phyloP scores from a whole-genome alignment of 2,888 invertebrate species.

The Andrena trimmerana region DNA sequence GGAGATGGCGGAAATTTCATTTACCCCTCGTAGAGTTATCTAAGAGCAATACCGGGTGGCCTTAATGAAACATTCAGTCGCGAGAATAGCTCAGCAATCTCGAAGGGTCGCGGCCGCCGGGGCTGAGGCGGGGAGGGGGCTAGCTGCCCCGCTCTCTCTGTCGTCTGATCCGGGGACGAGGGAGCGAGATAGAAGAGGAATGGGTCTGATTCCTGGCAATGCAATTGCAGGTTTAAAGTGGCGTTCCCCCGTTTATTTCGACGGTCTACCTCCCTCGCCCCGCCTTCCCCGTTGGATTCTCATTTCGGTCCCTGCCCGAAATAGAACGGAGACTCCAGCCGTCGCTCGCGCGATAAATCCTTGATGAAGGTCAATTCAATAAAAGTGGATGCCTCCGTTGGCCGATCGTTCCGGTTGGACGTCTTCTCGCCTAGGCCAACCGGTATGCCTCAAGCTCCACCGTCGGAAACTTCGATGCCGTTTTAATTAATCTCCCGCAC shows the following conservation, averaged over 20 bases:
- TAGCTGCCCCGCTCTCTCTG: conserved; percentile 61
- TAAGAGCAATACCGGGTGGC: conserved; percentile 85
- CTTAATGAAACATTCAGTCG: conserved; percentile 85
- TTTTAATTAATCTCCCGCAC: conserved; percentile 23
- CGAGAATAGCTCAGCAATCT: conserved; percentile 85
- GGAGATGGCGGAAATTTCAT: conserved; percentile 85
- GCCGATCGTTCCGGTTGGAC: conserved; percentile 44
- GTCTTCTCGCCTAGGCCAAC: conserved; percentile 11
- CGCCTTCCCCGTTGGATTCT: conserved; percentile 62
- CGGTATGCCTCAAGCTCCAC: neutral
- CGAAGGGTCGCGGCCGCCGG: conserved; percentile 80
- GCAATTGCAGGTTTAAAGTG: conserved; percentile 85
- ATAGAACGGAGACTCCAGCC: conserved; percentile 62
- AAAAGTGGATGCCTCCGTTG: conserved; percentile 50
- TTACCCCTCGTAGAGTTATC: conserved; percentile 85
- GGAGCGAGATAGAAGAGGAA: conserved; percentile 72
- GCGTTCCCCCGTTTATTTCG: conserved; percentile 83
- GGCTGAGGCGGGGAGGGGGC: conserved; percentile 47
- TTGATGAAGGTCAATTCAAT: conserved; percentile 71
- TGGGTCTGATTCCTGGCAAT: conserved; percentile 84
- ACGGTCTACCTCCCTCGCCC: conserved; percentile 77
- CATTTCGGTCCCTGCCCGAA: conserved; percentile 69
- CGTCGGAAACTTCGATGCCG: conserved; percentile 3
- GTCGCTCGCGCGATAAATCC: conserved; percentile 60
- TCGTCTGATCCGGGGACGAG: conserved; percentile 58